These are phyloP conservation scores for Ciona savignyi DNA, from an alignment of 23 tunicate species.

Conservation along the genomic window DNA sequence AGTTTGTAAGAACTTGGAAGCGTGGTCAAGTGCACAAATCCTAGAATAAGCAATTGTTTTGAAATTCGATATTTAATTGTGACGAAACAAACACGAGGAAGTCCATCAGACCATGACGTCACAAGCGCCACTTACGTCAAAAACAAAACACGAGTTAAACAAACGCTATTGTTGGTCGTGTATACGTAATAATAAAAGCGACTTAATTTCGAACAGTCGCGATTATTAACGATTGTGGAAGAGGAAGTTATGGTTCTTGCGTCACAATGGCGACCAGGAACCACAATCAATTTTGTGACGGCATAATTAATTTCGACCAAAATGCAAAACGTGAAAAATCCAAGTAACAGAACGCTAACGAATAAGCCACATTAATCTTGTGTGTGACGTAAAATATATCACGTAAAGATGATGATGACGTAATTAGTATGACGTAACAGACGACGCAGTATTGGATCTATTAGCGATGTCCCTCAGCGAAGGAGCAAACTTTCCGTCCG, in stretches of 20 bases:
- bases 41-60: too few relatives aligned
- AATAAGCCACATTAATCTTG: too few relatives aligned
- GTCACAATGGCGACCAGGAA: neutral
- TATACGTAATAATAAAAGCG: neutral
- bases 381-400: too few relatives aligned
- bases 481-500: slow-evolving; percentile 19
- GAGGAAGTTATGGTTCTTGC: neutral
- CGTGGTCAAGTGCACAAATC: too few relatives aligned
- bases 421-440: too few relatives aligned
- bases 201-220: neutral
- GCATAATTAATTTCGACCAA: neutral
- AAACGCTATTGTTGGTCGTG: neutral
- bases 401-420: too few relatives aligned
- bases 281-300: neutral
- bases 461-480: slow-evolving; percentile 43
- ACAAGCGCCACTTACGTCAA: neutral
- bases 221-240: neutral
- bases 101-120: neutral
- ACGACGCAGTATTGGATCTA: slow-evolving; percentile 9
- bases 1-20: too few relatives aligned
- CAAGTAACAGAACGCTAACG: too few relatives aligned
- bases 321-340: too few relatives aligned
- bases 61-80: neutral
- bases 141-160: neutral
- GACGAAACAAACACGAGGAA: neutral